Conservation (phyloP, 2,113 vertebrate species). For the Emberiza fucata region DNA sequence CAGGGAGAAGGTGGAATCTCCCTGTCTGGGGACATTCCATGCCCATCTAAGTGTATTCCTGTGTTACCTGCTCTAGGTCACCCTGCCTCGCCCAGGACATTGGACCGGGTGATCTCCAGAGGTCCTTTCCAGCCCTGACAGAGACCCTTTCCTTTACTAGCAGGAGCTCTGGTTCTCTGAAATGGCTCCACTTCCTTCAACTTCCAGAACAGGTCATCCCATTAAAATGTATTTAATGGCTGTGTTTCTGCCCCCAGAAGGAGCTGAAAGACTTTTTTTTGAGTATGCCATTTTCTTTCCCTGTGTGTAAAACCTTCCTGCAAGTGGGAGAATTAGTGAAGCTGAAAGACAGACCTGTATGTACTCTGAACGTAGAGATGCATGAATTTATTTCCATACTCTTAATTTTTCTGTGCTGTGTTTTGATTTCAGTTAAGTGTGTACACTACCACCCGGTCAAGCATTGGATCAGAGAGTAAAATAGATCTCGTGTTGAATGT, state of each 20-base stretch:
- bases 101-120: not conserved
- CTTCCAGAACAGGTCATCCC: not conserved
- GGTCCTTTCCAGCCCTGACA: not conserved
- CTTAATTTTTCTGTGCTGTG: not conserved
- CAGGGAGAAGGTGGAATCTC: not conserved
- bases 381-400: rapidly evolving
- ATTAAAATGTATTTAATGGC: rapidly evolving
- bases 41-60: not conserved
- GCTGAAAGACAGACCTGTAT: not conserved
- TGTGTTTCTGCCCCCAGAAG: not conserved
- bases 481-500: slow-evolving; percentile 89
- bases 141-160: not conserved
- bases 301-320: rapidly evolving
- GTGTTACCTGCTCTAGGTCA: not conserved
- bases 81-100: not conserved
- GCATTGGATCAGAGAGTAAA: slow-evolving; percentile 79
- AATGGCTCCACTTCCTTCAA: not conserved
- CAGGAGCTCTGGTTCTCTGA: not conserved
- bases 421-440: slow-evolving; percentile 83
- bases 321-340: too few relatives aligned
- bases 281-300: rapidly evolving
- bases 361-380: rapidly evolving
- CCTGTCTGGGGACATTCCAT: not conserved
- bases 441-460: slow-evolving; percentile 86
- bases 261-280: not conserved